Percentiles rank a stretch among this genome's conserved stretches.
Evolutionary conservation across 2,888 invertebrate genomes (phyloP).

Genomic region (Campoplex capitator): DNA sequence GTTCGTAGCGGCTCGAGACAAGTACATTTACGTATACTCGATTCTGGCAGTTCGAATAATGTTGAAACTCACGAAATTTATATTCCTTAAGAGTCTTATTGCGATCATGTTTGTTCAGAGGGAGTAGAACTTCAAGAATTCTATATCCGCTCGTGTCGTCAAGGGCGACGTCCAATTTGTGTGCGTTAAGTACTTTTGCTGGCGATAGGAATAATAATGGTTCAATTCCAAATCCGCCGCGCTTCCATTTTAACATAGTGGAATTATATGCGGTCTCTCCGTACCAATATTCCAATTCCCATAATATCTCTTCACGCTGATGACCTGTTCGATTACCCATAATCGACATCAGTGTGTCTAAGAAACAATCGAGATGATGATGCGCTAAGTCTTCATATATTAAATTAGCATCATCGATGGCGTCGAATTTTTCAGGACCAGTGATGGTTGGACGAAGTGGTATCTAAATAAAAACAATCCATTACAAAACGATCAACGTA

Average conservation of each 20-base stretch:
- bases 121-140: conserved; percentile 29
- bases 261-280: too few relatives aligned
- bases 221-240: conserved; percentile 2
- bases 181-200: background rate
- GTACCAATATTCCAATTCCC: background rate
- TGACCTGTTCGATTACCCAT: background rate
- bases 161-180: background rate
- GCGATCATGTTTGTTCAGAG: background rate
- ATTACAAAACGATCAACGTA: too few relatives aligned
- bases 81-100: background rate
- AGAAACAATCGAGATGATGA: background rate
- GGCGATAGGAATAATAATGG: background rate
- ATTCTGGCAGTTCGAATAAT: too few relatives aligned
- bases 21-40: too few relatives aligned
- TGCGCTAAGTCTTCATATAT: background rate
- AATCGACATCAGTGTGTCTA: background rate
- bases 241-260: background rate
- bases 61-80: conserved; percentile 12
- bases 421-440: background rate
- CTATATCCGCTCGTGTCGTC: background rate
- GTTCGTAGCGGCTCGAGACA: too few relatives aligned
- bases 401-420: background rate
- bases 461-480: too few relatives aligned
- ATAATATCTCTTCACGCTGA: conserved; percentile 3
- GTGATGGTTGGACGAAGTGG: background rate